Evolutionary conservation across 2,797 vertebrate genomes (phyloP), one percentile per base, ranked within the genome.

Genomic region (Pygocentrus nattereri): DNA sequence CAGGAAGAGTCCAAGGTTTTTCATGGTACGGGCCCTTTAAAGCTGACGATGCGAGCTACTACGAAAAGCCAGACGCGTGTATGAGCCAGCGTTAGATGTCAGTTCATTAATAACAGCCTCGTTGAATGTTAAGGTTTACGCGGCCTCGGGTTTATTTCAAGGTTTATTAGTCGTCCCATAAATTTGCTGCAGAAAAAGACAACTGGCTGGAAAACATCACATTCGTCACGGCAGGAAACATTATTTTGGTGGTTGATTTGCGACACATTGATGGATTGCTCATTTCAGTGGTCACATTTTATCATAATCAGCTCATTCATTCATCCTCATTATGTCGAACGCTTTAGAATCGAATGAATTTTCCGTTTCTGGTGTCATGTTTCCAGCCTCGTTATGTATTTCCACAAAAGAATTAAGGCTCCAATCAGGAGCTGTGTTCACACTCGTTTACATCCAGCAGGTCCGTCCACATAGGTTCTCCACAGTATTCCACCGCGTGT

Each of bases 261-360:
- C 82, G 86, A 82, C 73, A 84, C 52, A 31, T 38, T 85, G 86
- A 87, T 80, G 76, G 82, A 84, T 82, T 76, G 77, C 80, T 70
- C 7, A 21, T 78, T 85, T 80, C 75, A 47, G 21, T 74, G 31
- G 25, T 75, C 47, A 77, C 69, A 74, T 80, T 78, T 85, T 75
- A 84, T 85, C 74, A 82, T 76, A 69, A 62, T 78, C 82, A 54
- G 73, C 58, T 80, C 41, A 18, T 72, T 80, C 82, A 78, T 84
- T 83, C 68, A 74, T 83, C 79, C 78, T 74, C 71, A 85, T 85
- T 74, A 87, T 74, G 52, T 15, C 30, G 4, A 68, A 82, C 31
- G 71, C 18, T 67, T 68, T 18, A 59, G 74, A 64, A 47, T 50
- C 52, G 49, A 61, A 74, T 59, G 47, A 61, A 23, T 77, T 82